phyloP scores from a whole-genome alignment of 2,797 vertebrate genomes.

The Thunnus albacares region DNA sequence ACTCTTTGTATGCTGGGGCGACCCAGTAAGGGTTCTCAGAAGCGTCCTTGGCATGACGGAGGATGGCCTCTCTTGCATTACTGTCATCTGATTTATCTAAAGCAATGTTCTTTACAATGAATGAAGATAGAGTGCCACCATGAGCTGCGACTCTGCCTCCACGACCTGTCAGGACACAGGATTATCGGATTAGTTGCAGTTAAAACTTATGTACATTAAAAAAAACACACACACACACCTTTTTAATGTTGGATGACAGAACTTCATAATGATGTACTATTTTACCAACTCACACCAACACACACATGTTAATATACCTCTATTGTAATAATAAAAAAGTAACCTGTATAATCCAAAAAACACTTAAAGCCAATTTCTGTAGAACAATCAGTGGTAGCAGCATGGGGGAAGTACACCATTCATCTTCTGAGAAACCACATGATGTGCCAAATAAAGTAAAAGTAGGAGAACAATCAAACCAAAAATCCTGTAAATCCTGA shows the following conservation, averaged over 20 bases:
- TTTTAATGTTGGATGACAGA: background rate
- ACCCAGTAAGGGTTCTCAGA: constrained; percentile 98
- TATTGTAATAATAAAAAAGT: too few relatives aligned
- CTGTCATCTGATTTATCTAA: constrained; percentile 98
- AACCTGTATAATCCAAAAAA: background rate
- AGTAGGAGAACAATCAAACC: background rate
- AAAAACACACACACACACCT: background rate
- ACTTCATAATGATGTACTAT: background rate
- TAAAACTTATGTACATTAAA: background rate
- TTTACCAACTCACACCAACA: background rate
- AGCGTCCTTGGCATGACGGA: constrained; percentile 94
- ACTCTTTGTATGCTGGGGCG: constrained; percentile 94
- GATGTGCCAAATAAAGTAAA: background rate
- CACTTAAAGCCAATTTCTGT: background rate
- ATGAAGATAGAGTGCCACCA: constrained; percentile 95
- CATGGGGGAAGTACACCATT: background rate
- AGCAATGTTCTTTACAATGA: constrained; percentile 98
- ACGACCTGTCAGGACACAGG: constrained; percentile 85
- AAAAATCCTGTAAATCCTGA: background rate
- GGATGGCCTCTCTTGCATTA: constrained; percentile 95
- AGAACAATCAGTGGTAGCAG: background rate
- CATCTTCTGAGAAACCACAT: background rate
- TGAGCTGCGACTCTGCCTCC: constrained; percentile 97
- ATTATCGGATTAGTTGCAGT: constrained; percentile 14
- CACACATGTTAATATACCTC: background rate